Conservation (phyloP, 2,113 vertebrate species). For the Ibidorhyncha struthersii region DNA sequence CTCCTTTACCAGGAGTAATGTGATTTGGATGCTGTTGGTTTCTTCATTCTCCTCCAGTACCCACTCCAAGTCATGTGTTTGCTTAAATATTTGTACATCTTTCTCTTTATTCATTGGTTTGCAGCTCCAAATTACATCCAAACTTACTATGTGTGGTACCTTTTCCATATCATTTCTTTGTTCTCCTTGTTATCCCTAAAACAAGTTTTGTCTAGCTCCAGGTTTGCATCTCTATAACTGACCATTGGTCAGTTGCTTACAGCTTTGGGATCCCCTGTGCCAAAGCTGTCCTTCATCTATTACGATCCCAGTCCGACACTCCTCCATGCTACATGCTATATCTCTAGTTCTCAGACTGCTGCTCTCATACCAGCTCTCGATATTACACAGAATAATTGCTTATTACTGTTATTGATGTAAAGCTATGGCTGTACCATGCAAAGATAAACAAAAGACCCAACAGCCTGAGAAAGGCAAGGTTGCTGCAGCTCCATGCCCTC, state of each 20-base stretch:
- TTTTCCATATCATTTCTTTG: background rate
- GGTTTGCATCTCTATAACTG: background rate
- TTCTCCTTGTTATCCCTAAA: background rate
- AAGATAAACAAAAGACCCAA: background rate
- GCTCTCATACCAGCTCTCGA: accelerated
- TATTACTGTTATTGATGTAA: background rate
- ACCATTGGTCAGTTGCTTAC: background rate
- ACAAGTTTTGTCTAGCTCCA: background rate
- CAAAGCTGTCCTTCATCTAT: background rate
- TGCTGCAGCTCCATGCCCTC: background rate
- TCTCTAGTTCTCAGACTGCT: background rate
- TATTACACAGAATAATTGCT: background rate
- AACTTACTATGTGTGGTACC: background rate
- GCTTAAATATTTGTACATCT: background rate
- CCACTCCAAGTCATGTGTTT: background rate
- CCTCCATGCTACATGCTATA: background rate
- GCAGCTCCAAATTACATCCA: background rate
- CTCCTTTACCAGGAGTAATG: background rate
- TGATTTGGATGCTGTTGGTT: background rate
- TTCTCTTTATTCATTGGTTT: background rate
- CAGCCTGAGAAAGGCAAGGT: background rate
- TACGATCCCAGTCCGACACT: background rate
- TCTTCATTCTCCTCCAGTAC: background rate
- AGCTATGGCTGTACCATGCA: background rate
- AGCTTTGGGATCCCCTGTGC: background rate